Evolutionary conservation across 2,113 vertebrate species (phyloP), one percentile per base, ranked within the genome.

Genomic region (Pyxicephalus adspersus): DNA sequence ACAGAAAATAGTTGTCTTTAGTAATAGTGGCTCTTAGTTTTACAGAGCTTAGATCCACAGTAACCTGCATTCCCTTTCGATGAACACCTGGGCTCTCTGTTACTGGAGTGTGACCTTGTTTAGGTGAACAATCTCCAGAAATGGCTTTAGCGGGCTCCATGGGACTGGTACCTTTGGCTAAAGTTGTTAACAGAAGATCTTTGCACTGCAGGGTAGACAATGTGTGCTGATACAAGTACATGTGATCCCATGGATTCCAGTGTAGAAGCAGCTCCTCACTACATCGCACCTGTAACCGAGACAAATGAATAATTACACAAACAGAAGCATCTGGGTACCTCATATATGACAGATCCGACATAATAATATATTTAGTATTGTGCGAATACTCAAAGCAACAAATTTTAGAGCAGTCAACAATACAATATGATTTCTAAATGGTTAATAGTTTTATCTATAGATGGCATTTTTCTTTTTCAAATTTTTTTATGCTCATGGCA

Each of bases 231-330:
- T 96, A 98, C 22, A 98, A 84, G 83, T 96, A 94, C 96, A 99
- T 98, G 90, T 99, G 97, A 87, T 96, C 94, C 0, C 92, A 89
- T 0, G 97, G 95, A 1, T 94, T 96, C 98, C 98, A 98, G 3
- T 94, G 91, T 3, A 96, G 83, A 0, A 85, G 85, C 78, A 98
- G 88, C 45, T 93, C 91, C n/a, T 96, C 89, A 0, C 95, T 91
- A 2, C 94, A 96, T 63, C 93, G 93, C 84, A 98, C 86, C 98
- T 99, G 6, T 63, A 18, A 16, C 0, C 4, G 34, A 17, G 3
- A 84, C 66, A 54, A 83, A 65, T 28, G 17, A 29, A 54, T 13
- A 63, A 7, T 60, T 20, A 7, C 13, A 60, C 19, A 5, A 60
- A 60, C 1, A 60, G 19, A 8, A 22, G 8, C 19, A 5, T 58